Conservation (phyloP, 2,888 invertebrate species). For the Cinara cedri region DNA sequence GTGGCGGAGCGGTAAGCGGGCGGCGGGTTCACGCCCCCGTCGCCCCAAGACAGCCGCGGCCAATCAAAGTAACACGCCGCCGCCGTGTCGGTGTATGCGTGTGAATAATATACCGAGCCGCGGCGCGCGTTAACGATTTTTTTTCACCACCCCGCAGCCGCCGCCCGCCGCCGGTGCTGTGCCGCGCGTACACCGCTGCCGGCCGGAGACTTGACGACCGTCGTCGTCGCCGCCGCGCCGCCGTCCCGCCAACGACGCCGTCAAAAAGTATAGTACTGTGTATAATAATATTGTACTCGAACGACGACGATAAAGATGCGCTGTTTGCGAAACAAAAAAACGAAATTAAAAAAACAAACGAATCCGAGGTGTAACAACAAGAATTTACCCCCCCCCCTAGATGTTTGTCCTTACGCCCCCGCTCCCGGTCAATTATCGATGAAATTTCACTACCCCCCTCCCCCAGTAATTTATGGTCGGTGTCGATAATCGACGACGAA, state of each 20-base stretch:
- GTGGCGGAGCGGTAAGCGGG: constrained; percentile 11
- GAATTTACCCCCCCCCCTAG: no score
- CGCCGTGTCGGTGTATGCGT: constrained; percentile 55
- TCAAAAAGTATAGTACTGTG: not conserved
- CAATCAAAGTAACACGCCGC: constrained; percentile 55
- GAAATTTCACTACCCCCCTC: no score
- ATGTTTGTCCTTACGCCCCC: no score
- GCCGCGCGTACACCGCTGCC: not conserved
- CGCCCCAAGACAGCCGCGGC: constrained; percentile 55
- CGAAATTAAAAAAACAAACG: not conserved
- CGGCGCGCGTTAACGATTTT: constrained; percentile 54
- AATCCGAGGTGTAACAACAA: no score
- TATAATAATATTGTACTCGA: constrained; percentile 1
- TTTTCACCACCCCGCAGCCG: constrained; percentile 17
- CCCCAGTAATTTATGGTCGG: no score
- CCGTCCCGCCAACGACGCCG: constrained; percentile 8
- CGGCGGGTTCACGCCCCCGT: constrained; percentile 53
- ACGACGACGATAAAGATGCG: not conserved
- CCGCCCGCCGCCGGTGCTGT: not conserved
- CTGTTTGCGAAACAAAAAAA: not conserved
- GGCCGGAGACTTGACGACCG: not conserved
- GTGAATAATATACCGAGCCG: constrained; percentile 52
- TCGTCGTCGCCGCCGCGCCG: not conserved
- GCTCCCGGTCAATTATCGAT: no score
- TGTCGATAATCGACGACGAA: no score